Evolutionary conservation across 1,140 invertebrate species (phyloP).

Genomic region (Leptopilina clavipes): DNA sequence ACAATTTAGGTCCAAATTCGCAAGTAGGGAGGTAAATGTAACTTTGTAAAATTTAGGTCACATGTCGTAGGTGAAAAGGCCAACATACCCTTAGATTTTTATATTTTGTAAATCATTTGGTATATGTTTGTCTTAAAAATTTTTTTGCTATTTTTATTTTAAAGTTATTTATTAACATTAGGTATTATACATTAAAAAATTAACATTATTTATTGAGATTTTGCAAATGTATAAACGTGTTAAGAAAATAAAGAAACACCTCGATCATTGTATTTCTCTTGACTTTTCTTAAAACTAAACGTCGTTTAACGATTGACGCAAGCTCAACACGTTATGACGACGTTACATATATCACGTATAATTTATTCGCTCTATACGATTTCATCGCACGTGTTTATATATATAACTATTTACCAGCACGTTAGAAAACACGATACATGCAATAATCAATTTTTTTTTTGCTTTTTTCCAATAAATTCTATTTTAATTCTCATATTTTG

Average conservation of each 20-base stretch:
- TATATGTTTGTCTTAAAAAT: no score
- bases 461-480: not conserved
- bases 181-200: no score
- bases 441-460: not conserved
- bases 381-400: not conserved
- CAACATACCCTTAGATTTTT: no score
- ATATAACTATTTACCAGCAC: not conserved
- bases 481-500: not conserved
- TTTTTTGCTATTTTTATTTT: no score
- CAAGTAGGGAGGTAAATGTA: no score
- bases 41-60: no score
- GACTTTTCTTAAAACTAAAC: not conserved
- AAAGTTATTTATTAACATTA: no score
- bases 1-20: no score
- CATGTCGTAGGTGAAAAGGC: no score
- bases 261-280: not conserved
- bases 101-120: no score
- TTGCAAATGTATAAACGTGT: no score
- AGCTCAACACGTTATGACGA: conserved; percentile 14
- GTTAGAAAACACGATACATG: not conserved
- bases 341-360: conserved; percentile 18
- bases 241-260: not conserved
- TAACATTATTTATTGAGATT: no score
- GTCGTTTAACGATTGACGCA: conserved; percentile 22
- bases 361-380: not conserved